A percentile compares a stretch with the other conserved stretches of the same genome.
Evolutionary conservation across 2,888 invertebrate species (phyloP).

Genomic region (Agonopterix arenella): DNA sequence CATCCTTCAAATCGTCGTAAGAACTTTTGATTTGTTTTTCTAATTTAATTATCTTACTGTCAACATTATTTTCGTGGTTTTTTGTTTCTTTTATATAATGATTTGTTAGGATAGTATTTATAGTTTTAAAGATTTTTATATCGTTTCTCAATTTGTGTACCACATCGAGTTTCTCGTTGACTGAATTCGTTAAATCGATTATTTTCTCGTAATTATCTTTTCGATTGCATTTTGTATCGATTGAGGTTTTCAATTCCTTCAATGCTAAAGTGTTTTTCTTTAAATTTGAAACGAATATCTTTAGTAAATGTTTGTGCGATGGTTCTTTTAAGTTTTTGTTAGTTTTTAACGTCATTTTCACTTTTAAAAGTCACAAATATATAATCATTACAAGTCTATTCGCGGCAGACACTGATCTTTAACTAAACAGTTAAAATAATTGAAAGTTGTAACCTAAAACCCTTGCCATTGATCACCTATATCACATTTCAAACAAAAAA

Average conservation of each 20-base stretch:
- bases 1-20: conserved; percentile 49
- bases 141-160: conserved; percentile 63
- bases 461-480: conserved; percentile 5
- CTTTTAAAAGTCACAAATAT: not conserved
- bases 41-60: conserved; percentile 50
- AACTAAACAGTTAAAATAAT: not conserved
- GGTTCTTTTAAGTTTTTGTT: conserved; percentile 20
- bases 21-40: conserved; percentile 52
- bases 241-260: conserved; percentile 46
- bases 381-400: too few species aligned
- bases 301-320: conserved; percentile 38
- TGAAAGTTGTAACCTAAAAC: conserved; percentile 10
- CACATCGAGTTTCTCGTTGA: conserved; percentile 65
- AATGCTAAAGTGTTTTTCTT: conserved; percentile 59
- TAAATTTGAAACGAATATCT: conserved; percentile 43
- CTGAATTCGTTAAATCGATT: conserved; percentile 47
- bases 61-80: conserved; percentile 53
- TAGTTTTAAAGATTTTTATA: conserved; percentile 65
- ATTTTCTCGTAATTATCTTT: conserved; percentile 42
- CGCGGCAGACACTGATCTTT: too few species aligned
- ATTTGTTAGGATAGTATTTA: conserved; percentile 65
- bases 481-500: conserved; percentile 3
- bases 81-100: conserved; percentile 62
- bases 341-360: conserved; percentile 32
- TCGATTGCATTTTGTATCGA: conserved; percentile 38